Conservation (phyloP, 2,888 invertebrate species). For the Neoascia interrupta region DNA sequence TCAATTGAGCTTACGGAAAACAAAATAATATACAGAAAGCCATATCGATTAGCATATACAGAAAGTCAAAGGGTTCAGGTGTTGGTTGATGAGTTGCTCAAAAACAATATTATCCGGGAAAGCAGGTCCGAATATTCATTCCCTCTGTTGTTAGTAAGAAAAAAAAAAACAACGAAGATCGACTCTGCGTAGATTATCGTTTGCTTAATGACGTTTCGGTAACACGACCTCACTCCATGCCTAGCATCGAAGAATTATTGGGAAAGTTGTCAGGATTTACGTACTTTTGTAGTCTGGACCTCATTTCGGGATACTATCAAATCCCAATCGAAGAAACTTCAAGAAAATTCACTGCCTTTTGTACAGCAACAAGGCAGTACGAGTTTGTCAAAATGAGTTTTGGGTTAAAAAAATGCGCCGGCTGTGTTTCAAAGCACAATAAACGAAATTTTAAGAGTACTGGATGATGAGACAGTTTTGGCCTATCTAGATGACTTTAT, state of each 20-base stretch:
- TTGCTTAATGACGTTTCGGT: slow-evolving; percentile 3
- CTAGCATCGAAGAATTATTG: slow-evolving; percentile 9
- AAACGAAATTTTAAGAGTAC: neutral
- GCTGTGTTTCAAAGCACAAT: slow-evolving; percentile 8
- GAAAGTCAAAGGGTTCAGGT: neutral
- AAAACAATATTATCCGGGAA: slow-evolving; percentile 20
- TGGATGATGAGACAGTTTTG: neutral
- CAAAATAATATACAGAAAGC: neutral
- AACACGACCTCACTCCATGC: slow-evolving; percentile 9
- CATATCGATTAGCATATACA: neutral
- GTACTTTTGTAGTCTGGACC: slow-evolving; percentile 7
- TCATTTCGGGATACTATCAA: slow-evolving; percentile 26
- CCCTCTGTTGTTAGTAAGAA: slow-evolving; percentile 5
- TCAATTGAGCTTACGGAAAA: neutral
- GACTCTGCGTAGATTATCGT: slow-evolving; percentile 11
- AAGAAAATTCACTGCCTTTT: slow-evolving; percentile 26
- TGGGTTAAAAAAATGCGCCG: slow-evolving; percentile 17
- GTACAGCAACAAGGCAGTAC: neutral
- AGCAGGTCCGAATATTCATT: slow-evolving; percentile 17
- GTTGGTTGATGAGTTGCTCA: slow-evolving; percentile 15
- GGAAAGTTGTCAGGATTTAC: neutral
- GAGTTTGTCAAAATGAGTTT: slow-evolving; percentile 14
- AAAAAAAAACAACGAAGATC: neutral
- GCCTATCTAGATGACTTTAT: neutral
- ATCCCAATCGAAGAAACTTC: neutral